Evolutionary conservation across 92 coral and sea anemone species (phyloP), one percentile per base, ranked within the genome.

Genomic region (Paragorgia papillata): DNA sequence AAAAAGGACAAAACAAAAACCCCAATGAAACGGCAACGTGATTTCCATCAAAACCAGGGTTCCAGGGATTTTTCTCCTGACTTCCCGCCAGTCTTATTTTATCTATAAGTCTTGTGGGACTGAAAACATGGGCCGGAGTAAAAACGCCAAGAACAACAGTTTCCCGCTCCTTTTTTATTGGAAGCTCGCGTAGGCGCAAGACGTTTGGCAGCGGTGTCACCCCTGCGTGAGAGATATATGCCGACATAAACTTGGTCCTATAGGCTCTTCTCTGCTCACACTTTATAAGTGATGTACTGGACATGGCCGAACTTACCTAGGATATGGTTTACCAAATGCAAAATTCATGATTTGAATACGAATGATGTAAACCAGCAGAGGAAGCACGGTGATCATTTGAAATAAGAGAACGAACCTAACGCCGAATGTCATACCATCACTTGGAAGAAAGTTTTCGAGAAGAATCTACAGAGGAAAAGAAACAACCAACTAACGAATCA

Each of bases 321-420:
- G 99, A 75, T 95, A 95, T 22, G 89, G 62, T 62, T 87, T 77
- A 9, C 90, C 85, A 68, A 95, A 95, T 86, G 89, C 83, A 44
- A 82, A 95, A 68, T 89, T 60, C 97, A 95, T 89, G 62, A 95
- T 82, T 59, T 95, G 99, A 18, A 95, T 88, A 49, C 99, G 79
- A 7, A 89, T 82, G 66, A 95, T 89, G 79, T 91, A 95, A 18
- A 86, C 83, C 49, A 95, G 68, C 4, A 95, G 83, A 31, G 99
- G 99, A 31, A 91, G 90, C 25, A 95, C 95, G 9, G 99, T 95
- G 2, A 86, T 62, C 40, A 91, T 57, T 77, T 95, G 99, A 69
- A 95, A 89, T 79, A 95, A 69, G 57, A 95, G 85, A 35, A 89
- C 96, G 28, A 95, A 60, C 34, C 99, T 87, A 43, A 96, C 99